Evolutionary conservation across 2,113 vertebrate genomes (phyloP), one percentile per base, ranked within the genome.

Genomic region (Cercopithecus mona): DNA sequence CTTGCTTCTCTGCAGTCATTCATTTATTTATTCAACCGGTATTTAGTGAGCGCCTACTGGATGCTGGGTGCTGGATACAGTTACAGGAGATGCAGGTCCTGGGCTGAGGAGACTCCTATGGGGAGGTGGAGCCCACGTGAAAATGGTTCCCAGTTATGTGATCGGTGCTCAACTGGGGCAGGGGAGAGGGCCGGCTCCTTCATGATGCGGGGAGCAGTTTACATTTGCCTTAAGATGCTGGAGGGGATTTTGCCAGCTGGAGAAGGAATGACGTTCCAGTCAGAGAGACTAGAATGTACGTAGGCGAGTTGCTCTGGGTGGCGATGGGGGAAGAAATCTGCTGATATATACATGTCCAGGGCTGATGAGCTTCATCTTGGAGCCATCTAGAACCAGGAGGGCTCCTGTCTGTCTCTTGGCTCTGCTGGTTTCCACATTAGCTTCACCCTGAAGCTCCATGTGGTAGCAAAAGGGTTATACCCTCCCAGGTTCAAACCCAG

Each of bases 31-130:
- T 87, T 79, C 90, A 93, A 66, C 43, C 83, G 84, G 83, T 87
- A 96, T 66, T 88, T 94, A 97, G 92, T 96, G 87, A 92, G 97
- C 3, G 23, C 92, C 96, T 95, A 92, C 97, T 97, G 93, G 73
- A 80, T 95, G 82, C 93, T 35, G 75, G 81, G 61, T 2, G 3
- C 80, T 14, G 38, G 94, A 57, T n/a, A n/a, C n/a, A 30, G 25
- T 73, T 70, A 68, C 79, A 81, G 57, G 81, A 83, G 50, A 59
- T 0, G 1, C 16, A 18, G 22, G 35, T 48, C 59, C 66, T 68
- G 52, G 27, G 43, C 18, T 32, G 3, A 79, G 66, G 52, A 55
- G 23, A 16, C 25, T 30, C 52, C 18, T 7, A 6, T 0, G 13
- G 66, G 48, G 85, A 18, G 27, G 3, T 10, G 13, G 0, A 61